These are phyloP conservation scores for Charaxes varanes DNA, from an alignment of 1,140 invertebrate genomes.

Conservation along the genomic window DNA sequence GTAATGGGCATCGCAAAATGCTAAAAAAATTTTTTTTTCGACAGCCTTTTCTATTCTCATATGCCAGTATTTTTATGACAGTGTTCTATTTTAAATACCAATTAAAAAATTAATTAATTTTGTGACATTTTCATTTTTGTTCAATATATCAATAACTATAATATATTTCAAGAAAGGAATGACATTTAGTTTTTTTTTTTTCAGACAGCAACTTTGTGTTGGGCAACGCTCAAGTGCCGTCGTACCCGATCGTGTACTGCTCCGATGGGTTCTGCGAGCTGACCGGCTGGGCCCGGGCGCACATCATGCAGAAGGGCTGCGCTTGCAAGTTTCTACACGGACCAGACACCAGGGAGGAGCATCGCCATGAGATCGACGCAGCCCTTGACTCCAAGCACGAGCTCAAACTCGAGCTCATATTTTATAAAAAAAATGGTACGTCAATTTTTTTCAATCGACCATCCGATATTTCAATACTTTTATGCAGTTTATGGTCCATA, in stretches of 20 bases:
- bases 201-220: slow-evolving; percentile 98
- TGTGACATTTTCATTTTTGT: too few relatives aligned
- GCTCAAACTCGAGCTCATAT: slow-evolving; percentile 93
- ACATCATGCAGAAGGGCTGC: slow-evolving; percentile 97
- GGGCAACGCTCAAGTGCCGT: slow-evolving; percentile 95
- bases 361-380: slow-evolving; percentile 91
- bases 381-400: slow-evolving; percentile 92
- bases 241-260: slow-evolving; percentile 97
- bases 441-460: not conserved
- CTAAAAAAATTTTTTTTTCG: too few relatives aligned
- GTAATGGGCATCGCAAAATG: too few relatives aligned
- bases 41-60: too few relatives aligned
- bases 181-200: too few relatives aligned
- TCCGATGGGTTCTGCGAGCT: slow-evolving; percentile 98
- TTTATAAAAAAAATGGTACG: slow-evolving; percentile 96
- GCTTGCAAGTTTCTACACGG: slow-evolving; percentile 97
- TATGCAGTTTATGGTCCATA: too few relatives aligned
- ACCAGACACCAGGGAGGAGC: slow-evolving; percentile 90
- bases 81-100: too few relatives aligned
- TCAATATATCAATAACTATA: too few relatives aligned
- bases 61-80: too few relatives aligned
- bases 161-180: too few relatives aligned
- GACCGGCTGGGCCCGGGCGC: slow-evolving; percentile 93
- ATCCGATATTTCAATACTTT: too few relatives aligned
- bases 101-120: too few relatives aligned